A percentile compares a stretch with the other conserved stretches of the same genome.
phyloP scores from a whole-genome alignment of 2,888 invertebrate species.

The Xylota segnis region DNA sequence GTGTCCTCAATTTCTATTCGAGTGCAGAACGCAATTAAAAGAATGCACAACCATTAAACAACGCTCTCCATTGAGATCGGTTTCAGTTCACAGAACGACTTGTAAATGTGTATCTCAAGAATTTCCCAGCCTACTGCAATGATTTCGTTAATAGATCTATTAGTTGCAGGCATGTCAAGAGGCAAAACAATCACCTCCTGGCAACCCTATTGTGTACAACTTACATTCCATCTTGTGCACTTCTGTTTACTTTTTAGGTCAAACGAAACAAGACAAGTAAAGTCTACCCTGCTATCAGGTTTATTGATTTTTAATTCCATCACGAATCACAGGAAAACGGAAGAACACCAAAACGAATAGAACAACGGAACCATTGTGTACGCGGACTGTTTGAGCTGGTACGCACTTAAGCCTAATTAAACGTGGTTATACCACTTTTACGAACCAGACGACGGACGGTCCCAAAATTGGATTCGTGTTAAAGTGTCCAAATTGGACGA shows the following conservation, averaged over 20 bases:
- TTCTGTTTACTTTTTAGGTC: slow-evolving; percentile 20
- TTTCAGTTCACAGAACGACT: not conserved
- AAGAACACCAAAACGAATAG: slow-evolving; percentile 9
- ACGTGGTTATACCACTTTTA: not conserved
- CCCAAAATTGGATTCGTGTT: slow-evolving; percentile 2
- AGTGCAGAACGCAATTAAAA: slow-evolving; percentile 11
- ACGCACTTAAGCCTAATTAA: slow-evolving; percentile 10
- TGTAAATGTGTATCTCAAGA: slow-evolving; percentile 18
- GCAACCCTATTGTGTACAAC: not conserved
- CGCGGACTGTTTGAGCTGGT: not conserved
- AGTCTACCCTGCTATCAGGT: not conserved
- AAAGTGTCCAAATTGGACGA: not conserved
- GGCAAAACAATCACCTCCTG: not conserved
- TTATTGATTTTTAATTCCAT: slow-evolving; percentile 50
- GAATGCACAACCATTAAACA: slow-evolving; percentile 9
- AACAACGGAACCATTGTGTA: slow-evolving; percentile 16
- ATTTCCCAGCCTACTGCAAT: slow-evolving; percentile 1
- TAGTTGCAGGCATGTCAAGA: not conserved
- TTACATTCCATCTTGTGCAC: not conserved
- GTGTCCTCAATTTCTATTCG: slow-evolving; percentile 15
- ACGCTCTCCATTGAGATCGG: not conserved
- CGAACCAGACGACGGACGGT: not conserved
- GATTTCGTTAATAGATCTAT: slow-evolving; percentile 16
- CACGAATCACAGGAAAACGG: slow-evolving; percentile 18
- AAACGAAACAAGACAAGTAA: not conserved